Evolutionary conservation across 2,113 vertebrate genomes (phyloP).

Genomic region (Chauna torquata): DNA sequence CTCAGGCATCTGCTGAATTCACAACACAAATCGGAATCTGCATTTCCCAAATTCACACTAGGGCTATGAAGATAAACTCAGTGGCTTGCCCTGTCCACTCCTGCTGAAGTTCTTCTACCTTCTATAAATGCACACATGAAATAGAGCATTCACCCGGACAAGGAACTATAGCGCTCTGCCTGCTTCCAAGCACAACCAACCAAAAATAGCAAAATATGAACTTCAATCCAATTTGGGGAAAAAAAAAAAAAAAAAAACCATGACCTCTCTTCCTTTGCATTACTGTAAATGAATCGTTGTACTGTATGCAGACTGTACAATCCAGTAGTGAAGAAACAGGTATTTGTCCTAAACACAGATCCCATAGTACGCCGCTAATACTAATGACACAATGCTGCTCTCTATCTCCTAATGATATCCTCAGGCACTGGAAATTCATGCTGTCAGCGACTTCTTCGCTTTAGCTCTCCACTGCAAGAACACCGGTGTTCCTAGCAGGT

Average conservation of each 20-base stretch:
- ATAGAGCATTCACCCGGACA: not conserved
- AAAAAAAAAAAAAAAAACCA: not conserved
- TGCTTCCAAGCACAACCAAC: not conserved
- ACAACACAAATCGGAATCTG: not conserved
- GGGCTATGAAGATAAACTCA: not conserved
- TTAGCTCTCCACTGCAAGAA: not conserved
- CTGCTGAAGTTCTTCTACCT: not conserved
- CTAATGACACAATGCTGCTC: not conserved
- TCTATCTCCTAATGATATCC: not conserved
- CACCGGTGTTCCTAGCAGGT: not conserved
- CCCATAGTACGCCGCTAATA: not conserved
- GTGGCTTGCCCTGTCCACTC: not conserved
- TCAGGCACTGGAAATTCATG: not conserved
- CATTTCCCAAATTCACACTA: not conserved
- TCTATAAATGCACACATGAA: not conserved
- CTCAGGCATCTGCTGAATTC: not conserved
- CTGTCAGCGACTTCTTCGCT: not conserved
- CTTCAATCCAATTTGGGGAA: not conserved
- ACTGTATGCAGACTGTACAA: not conserved
- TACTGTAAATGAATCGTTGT: not conserved
- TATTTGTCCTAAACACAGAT: not conserved
- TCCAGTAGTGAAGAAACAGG: not conserved
- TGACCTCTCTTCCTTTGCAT: not conserved
- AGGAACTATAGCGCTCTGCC: not conserved
- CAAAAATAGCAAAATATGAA: not conserved